Evolutionary conservation across 1,140 invertebrate genomes (phyloP), one percentile per base, ranked within the genome.

Genomic region (Drosophila miranda): DNA sequence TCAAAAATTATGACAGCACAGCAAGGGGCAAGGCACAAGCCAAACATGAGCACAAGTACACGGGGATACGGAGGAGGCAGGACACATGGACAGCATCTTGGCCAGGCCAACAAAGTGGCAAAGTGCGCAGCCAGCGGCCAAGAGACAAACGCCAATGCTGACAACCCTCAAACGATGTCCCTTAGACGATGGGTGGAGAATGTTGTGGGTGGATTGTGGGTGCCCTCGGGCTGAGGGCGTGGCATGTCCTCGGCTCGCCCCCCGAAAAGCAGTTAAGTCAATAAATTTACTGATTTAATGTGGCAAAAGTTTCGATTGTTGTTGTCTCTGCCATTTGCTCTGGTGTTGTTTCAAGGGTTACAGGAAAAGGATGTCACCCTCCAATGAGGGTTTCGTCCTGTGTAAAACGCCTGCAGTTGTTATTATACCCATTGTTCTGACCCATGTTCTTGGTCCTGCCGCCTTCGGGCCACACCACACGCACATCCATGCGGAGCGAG

Each of bases 281-380:
- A 87, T 87, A 87, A 87, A 87, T 82, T 87, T 87, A 74, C 82
- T 87, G 82, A 87, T 87, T 87, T 87, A 82, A 87, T 87, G 82
- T 87, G 82, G 52, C 82, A 87, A 87, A 87, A 87, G 82, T 87
- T 87, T 87, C 82, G 82, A 87, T 87, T 87, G 66, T 69, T 75
- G 74, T 87, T 78, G 58, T 74, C 69, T 44, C 45, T 62, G 67
- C 43, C 54, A 26, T 66, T 58, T 38, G 38, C 43, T 52, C 45
- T 49, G 43, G 44, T 54, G 52, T 64, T 64, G 74, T 76, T 63
- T 60, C 57, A 83, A 75, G 80, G 80, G 80, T 79, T 83, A 38
- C 34, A 79, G 58, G 46, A 60, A 48, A 57, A 63, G 48, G 34
- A 58, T 14, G 28, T 42, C 30, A 51, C 23, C 19, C 43, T 52